Conservation (phyloP, 2,888 invertebrate species). For the Trissolcus japonicus region DNA sequence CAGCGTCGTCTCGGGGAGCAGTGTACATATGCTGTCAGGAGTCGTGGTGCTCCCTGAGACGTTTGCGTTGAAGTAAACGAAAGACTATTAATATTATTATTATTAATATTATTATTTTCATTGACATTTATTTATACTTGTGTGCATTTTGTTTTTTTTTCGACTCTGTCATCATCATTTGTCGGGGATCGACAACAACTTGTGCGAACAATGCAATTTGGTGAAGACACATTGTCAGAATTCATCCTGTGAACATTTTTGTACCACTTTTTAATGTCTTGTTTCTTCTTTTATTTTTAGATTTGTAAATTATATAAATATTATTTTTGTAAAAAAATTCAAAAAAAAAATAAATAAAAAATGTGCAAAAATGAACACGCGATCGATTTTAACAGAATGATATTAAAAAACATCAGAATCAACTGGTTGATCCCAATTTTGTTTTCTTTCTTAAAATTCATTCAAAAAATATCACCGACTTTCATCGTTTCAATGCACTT, state of each 20-base stretch:
- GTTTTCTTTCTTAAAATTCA: slow-evolving; percentile 32
- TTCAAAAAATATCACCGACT: background rate
- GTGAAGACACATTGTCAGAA: no score
- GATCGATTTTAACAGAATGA: no score
- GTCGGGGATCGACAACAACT: background rate
- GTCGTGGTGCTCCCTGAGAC: slow-evolving; percentile 56
- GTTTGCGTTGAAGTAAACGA: slow-evolving; percentile 49
- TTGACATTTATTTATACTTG: slow-evolving; percentile 62
- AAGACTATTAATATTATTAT: slow-evolving; percentile 55
- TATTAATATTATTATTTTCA: slow-evolving; percentile 48
- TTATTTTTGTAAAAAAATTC: no score
- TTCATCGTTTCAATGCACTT: no score
- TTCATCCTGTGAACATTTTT: no score
- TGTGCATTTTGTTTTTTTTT: slow-evolving; percentile 51
- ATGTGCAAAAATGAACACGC: no score
- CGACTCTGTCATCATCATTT: slow-evolving; percentile 18
- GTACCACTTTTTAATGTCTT: background rate
- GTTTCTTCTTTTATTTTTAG: no score
- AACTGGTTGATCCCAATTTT: slow-evolving; percentile 8
- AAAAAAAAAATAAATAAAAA: no score
- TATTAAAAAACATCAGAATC: background rate
- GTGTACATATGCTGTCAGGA: slow-evolving; percentile 58
- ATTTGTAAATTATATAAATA: no score
- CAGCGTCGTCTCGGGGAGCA: slow-evolving; percentile 52
- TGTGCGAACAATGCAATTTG: background rate